phyloP scores from a whole-genome alignment of 2,113 vertebrate species.

The Scophthalmus maximus region DNA sequence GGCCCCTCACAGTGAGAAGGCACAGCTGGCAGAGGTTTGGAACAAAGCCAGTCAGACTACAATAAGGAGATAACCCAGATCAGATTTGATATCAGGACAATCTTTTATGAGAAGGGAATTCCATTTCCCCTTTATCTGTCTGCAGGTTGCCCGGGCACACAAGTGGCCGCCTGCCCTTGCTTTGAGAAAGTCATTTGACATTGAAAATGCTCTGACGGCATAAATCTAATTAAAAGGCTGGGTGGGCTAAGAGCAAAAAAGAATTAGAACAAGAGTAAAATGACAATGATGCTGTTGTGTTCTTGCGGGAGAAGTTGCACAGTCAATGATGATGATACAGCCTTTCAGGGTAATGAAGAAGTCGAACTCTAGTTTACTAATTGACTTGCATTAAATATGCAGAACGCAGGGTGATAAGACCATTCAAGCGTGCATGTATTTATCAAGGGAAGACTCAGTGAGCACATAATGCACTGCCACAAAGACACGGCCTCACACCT shows the following conservation, averaged over 20 bases:
- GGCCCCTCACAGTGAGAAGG: conserved; percentile 37
- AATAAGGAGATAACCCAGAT: conserved; percentile 61
- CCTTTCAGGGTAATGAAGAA: conserved; percentile 14
- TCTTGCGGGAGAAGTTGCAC: neutral
- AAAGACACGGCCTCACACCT: conserved; percentile 37
- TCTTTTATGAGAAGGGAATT: conserved; percentile 61
- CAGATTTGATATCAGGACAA: conserved; percentile 54
- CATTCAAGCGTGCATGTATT: conserved; percentile 40
- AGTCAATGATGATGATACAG: neutral
- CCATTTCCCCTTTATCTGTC: conserved; percentile 58
- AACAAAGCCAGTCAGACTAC: conserved; percentile 46
- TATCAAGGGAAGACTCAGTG: conserved; percentile 41
- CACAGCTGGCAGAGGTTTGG: conserved; percentile 47
- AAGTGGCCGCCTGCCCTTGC: conserved; percentile 62
- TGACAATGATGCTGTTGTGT: neutral
- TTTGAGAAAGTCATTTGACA: conserved; percentile 65
- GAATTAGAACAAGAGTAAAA: conserved; percentile 32
- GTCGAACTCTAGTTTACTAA: conserved; percentile 30
- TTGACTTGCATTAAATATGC: conserved; percentile 55
- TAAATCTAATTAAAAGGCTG: conserved; percentile 62
- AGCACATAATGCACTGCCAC: conserved; percentile 42
- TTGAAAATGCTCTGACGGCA: conserved; percentile 56
- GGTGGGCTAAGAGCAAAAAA: conserved; percentile 12
- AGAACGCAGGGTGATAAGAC: conserved; percentile 9
- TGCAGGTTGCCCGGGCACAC: conserved; percentile 38